Conservation (phyloP, 1,140 invertebrate species). For the Ylistrum balloti region DNA sequence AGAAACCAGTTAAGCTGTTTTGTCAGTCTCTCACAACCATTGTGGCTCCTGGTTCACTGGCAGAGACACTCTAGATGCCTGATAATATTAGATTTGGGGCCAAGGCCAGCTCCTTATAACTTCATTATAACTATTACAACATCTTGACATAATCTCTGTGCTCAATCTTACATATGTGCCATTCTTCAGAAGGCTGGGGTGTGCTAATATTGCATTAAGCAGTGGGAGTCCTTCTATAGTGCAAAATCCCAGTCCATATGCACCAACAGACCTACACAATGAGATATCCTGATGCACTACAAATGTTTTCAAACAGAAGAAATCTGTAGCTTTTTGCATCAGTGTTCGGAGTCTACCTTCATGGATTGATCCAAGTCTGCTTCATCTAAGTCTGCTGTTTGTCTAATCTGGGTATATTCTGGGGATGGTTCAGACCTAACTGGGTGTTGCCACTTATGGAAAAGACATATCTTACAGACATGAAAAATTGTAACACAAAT, state of each 20-base stretch:
- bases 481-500: too few species aligned
- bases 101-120: not conserved
- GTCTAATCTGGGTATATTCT: too few species aligned
- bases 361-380: too few species aligned
- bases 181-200: not conserved
- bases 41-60: conserved; percentile 13
- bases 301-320: not conserved
- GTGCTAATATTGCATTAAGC: not conserved
- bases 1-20: not conserved
- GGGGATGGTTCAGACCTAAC: too few species aligned
- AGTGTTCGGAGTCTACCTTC: too few species aligned
- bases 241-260: not conserved
- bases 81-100: not conserved
- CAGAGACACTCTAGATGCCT: conserved; percentile 10
- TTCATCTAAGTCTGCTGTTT: too few species aligned
- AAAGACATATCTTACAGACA: too few species aligned
- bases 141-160: not conserved
- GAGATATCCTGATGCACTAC: not conserved
- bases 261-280: not conserved
- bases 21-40: not conserved
- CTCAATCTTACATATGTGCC: conserved; percentile 27
- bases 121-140: conserved; percentile 36
- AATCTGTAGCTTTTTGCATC: not conserved
- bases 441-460: too few species aligned
- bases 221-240: not conserved